Conservation (phyloP, 2,113 vertebrate genomes). For the Poecile atricapillus region DNA sequence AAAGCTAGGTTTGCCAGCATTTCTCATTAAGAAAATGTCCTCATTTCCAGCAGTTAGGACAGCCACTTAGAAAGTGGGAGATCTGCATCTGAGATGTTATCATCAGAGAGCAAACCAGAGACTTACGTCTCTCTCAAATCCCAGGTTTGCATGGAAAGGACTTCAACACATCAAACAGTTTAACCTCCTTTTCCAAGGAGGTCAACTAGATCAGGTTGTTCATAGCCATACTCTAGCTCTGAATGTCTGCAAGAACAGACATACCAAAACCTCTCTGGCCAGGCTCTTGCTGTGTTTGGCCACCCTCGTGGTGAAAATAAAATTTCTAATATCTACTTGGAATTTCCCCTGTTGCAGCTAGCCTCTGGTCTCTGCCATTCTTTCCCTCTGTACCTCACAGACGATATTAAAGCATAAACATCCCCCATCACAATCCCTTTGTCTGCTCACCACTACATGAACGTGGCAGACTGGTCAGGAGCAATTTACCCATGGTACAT, state of each 20-base stretch:
- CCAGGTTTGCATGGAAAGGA: background rate
- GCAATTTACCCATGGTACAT: background rate
- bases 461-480: fast-evolving
- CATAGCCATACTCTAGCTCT: background rate
- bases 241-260: background rate
- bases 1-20: background rate
- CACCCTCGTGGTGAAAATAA: fast-evolving
- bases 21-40: background rate
- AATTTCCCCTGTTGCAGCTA: background rate
- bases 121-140: background rate
- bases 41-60: background rate
- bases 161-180: background rate
- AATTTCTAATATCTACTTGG: background rate
- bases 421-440: background rate
- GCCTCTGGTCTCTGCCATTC: background rate
- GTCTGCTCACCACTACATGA: background rate
- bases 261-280: background rate
- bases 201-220: background rate
- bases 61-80: background rate
- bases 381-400: background rate
- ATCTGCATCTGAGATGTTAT: background rate
- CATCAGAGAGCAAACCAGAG: background rate
- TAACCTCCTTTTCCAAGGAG: background rate
- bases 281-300: background rate
- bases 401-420: background rate